Evolutionary conservation across 2,797 vertebrate genomes (phyloP).

Genomic region (Percopsis omiscomaycus): DNA sequence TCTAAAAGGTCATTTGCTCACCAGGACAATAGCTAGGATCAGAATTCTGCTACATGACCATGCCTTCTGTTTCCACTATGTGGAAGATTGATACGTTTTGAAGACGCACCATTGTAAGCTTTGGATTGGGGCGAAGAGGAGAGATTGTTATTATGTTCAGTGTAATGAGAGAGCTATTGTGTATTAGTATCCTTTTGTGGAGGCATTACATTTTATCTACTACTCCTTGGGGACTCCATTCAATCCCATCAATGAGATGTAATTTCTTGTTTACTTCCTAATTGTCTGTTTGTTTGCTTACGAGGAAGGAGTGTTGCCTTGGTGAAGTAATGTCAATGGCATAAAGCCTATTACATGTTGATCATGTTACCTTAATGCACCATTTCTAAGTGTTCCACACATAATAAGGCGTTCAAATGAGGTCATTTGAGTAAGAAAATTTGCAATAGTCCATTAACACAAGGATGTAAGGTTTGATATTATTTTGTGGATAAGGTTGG

Average conservation of each 20-base stretch:
- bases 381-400: slow-evolving; percentile 47
- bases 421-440: slow-evolving; percentile 43
- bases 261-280: slow-evolving; percentile 60
- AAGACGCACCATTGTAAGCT: slow-evolving; percentile 21
- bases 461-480: slow-evolving; percentile 27
- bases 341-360: slow-evolving; percentile 50
- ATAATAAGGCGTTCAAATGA: slow-evolving; percentile 42
- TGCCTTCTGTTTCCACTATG: slow-evolving; percentile 10
- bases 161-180: slow-evolving; percentile 56
- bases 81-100: slow-evolving; percentile 29
- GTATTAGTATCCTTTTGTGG: slow-evolving; percentile 62
- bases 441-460: slow-evolving; percentile 24
- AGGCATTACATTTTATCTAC: slow-evolving; percentile 57
- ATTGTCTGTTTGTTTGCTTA: slow-evolving; percentile 61
- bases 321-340: slow-evolving; percentile 45
- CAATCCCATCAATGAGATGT: slow-evolving; percentile 52
- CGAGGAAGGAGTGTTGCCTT: slow-evolving; percentile 42
- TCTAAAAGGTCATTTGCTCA: slow-evolving; percentile 12
- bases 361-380: slow-evolving; percentile 55
- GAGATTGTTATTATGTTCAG: slow-evolving; percentile 47
- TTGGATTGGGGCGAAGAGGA: slow-evolving; percentile 2
- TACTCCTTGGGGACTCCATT: slow-evolving; percentile 57
- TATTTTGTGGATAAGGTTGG: slow-evolving; percentile 26
- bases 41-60: too few relatives aligned
- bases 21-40: not conserved